Evolutionary conservation across 2,113 vertebrate species (phyloP).

Genomic region (Choloepus hoffmanni): DNA sequence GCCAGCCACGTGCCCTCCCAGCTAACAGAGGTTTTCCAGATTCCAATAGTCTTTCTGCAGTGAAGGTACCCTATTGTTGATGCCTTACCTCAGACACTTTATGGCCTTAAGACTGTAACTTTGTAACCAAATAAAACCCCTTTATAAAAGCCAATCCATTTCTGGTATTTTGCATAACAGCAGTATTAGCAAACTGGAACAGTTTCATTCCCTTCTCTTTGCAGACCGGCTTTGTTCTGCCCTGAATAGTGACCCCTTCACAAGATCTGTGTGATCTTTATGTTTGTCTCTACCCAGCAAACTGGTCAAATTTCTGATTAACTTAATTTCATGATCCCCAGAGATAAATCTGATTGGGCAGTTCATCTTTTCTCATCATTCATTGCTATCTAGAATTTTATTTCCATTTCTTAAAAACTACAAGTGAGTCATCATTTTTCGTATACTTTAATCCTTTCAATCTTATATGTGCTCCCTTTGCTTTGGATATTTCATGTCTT

Average conservation of each 20-base stretch:
- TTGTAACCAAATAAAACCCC: too few relatives aligned
- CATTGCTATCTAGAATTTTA: neutral
- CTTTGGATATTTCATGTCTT: neutral
- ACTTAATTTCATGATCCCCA: neutral
- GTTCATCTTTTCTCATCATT: neutral
- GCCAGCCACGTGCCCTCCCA: too few relatives aligned
- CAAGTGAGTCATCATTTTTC: neutral
- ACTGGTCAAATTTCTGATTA: neutral
- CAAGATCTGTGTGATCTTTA: neutral
- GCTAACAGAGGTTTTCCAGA: too few relatives aligned
- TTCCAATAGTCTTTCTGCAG: too few relatives aligned
- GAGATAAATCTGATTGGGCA: neutral
- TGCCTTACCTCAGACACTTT: too few relatives aligned
- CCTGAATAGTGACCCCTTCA: neutral
- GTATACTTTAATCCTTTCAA: neutral
- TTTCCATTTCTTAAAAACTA: neutral
- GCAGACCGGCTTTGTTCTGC: neutral
- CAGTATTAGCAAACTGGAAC: too few relatives aligned
- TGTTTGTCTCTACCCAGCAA: neutral
- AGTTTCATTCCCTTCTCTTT: neutral
- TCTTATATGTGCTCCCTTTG: neutral
- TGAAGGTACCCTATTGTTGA: too few relatives aligned
- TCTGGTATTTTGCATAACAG: too few relatives aligned
- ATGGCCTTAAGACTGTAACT: too few relatives aligned
- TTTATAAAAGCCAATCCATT: too few relatives aligned